phyloP scores from a whole-genome alignment of 1,140 invertebrate genomes.

The Meloidogyne floridensis region DNA sequence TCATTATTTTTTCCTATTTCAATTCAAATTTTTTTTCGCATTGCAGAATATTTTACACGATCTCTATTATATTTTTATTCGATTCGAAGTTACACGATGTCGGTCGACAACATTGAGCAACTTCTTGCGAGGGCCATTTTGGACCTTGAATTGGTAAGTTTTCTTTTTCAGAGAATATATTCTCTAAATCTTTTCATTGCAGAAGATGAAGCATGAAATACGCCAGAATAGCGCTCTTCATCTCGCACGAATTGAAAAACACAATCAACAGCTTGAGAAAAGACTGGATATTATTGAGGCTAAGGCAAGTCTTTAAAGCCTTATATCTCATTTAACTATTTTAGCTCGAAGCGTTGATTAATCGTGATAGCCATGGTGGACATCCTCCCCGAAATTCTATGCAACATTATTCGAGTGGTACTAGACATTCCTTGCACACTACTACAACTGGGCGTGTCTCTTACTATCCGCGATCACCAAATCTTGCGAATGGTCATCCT shows the following conservation, averaged over 20 bases:
- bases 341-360: conserved; percentile 9
- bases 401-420: conserved; percentile 5
- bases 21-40: neutral
- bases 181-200: neutral
- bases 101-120: neutral
- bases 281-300: conserved; percentile 16
- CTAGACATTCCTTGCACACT: neutral
- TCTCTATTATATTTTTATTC: neutral
- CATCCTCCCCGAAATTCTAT: neutral
- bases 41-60: neutral
- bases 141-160: neutral
- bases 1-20: too few species aligned
- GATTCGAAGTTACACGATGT: neutral
- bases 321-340: neutral
- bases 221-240: conserved; percentile 22
- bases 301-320: neutral
- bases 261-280: conserved; percentile 23
- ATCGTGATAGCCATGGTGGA: conserved; percentile 3
- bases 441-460: conserved; percentile 1
- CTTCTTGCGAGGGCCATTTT: neutral
- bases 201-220: conserved; percentile 30
- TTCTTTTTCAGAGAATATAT: neutral
- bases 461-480: neutral
- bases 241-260: conserved; percentile 27
- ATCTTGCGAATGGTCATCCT: conserved; percentile 5